phyloP scores from a whole-genome alignment of 2,888 invertebrate genomes.

The Elysia crispata region DNA sequence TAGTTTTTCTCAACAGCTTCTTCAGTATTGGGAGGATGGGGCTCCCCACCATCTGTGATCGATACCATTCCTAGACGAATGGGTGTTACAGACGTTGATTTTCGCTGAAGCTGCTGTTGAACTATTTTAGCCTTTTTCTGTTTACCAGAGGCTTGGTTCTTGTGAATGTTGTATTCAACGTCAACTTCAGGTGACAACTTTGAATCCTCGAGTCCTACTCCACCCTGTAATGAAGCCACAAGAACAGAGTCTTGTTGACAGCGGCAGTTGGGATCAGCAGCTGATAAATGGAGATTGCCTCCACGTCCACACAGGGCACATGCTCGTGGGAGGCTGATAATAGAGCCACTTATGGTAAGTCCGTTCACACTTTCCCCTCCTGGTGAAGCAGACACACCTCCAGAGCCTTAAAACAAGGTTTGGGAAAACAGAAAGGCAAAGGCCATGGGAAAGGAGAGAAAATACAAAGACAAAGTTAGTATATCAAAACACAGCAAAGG shows the following conservation, averaged over 20 bases:
- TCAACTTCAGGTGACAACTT: slow-evolving; percentile 48
- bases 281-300: slow-evolving; percentile 67
- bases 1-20: slow-evolving; percentile 7
- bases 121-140: neutral
- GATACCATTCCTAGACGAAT: neutral
- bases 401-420: neutral
- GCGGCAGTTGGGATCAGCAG: slow-evolving; percentile 66
- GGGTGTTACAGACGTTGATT: neutral
- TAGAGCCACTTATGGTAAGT: slow-evolving; percentile 17
- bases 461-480: slow-evolving; percentile 28
- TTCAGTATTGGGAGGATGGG: slow-evolving; percentile 11
- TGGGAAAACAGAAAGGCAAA: too few relatives aligned
- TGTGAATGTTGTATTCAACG: neutral
- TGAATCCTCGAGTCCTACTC: slow-evolving; percentile 46
- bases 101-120: neutral
- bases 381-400: slow-evolving; percentile 38
- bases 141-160: neutral
- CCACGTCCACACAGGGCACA: slow-evolving; percentile 69
- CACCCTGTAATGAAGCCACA: neutral
- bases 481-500: neutral
- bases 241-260: slow-evolving; percentile 67
- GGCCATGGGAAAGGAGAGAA: neutral
- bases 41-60: neutral
- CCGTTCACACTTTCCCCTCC: slow-evolving; percentile 58
- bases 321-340: slow-evolving; percentile 60